Evolutionary conservation across 2,888 invertebrate genomes (phyloP).

Genomic region (Lypha dubia): DNA sequence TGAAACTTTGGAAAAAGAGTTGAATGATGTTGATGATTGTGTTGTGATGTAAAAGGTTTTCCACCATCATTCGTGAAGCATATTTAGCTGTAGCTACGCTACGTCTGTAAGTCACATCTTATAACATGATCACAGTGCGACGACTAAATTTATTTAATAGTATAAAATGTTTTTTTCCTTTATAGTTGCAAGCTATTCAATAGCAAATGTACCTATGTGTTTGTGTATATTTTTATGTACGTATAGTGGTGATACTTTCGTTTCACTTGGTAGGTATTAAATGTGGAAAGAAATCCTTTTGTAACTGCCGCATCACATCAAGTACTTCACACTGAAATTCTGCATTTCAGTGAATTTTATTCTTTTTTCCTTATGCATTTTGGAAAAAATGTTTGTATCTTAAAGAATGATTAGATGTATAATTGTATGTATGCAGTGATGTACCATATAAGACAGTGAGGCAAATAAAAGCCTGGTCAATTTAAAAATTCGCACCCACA

Average conservation of each 20-base stretch:
- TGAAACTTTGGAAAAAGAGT: constrained; percentile 13
- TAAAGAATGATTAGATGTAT: constrained; percentile 12
- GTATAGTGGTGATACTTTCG: constrained; percentile 30
- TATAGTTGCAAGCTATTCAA: constrained; percentile 48
- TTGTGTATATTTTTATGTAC: too few species aligned
- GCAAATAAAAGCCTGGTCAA: too few species aligned
- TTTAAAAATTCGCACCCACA: too few species aligned
- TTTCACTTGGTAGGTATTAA: constrained; percentile 47
- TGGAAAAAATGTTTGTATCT: constrained; percentile 21
- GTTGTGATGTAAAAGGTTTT: constrained; percentile 35
- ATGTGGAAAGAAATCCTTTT: constrained; percentile 42
- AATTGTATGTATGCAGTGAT: constrained; percentile 3
- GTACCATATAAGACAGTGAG: neutral
- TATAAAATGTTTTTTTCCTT: constrained; percentile 36
- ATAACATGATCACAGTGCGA: constrained; percentile 23
- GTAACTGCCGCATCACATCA: constrained; percentile 57
- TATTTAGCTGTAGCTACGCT: constrained; percentile 33
- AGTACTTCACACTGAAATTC: constrained; percentile 58
- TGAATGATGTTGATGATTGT: constrained; percentile 41
- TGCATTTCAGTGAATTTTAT: neutral
- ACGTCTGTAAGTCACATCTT: constrained; percentile 5
- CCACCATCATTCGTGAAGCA: constrained; percentile 29
- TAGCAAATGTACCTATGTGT: too few species aligned
- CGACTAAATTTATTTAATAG: constrained; percentile 41
- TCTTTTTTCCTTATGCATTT: neutral